Percentiles rank a stretch among this genome's conserved stretches.
Evolutionary conservation across 1,140 invertebrate species (phyloP).

Genomic region (Bactericera cockerelli): DNA sequence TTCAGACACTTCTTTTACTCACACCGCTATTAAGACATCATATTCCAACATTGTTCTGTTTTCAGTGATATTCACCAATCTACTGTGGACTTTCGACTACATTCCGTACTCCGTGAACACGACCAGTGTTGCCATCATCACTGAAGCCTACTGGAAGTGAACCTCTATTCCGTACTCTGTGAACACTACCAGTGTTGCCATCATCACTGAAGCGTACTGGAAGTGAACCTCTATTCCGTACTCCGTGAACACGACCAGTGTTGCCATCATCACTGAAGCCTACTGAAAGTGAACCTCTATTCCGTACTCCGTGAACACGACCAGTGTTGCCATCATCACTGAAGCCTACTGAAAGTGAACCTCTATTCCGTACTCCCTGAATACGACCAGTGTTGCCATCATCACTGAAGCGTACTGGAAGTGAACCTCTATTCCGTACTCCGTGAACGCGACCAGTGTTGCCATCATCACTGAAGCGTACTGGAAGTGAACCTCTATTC

Average conservation of each 20-base stretch:
- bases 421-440: conserved; percentile 42
- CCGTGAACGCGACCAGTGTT: conserved; percentile 47
- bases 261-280: too few relatives aligned
- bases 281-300: too few relatives aligned
- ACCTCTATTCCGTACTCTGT: conserved; percentile 42
- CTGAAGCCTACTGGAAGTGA: conserved; percentile 59
- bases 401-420: too few relatives aligned
- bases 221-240: neutral
- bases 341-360: too few relatives aligned
- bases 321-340: too few relatives aligned
- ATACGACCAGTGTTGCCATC: too few relatives aligned
- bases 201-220: conserved; percentile 34
- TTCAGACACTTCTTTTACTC: too few relatives aligned
- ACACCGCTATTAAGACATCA: too few relatives aligned
- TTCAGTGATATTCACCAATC: conserved; percentile 49
- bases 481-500: conserved; percentile 41
- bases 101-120: conserved; percentile 40
- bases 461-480: conserved; percentile 59
- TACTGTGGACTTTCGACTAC: conserved; percentile 62
- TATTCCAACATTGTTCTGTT: too few relatives aligned
- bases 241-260: too few relatives aligned
- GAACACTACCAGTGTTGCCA: conserved; percentile 49
- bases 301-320: too few relatives aligned
- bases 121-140: conserved; percentile 56
- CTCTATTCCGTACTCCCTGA: too few relatives aligned